Conservation (phyloP, 2,888 invertebrate genomes). For the Phyto melanocephala region DNA sequence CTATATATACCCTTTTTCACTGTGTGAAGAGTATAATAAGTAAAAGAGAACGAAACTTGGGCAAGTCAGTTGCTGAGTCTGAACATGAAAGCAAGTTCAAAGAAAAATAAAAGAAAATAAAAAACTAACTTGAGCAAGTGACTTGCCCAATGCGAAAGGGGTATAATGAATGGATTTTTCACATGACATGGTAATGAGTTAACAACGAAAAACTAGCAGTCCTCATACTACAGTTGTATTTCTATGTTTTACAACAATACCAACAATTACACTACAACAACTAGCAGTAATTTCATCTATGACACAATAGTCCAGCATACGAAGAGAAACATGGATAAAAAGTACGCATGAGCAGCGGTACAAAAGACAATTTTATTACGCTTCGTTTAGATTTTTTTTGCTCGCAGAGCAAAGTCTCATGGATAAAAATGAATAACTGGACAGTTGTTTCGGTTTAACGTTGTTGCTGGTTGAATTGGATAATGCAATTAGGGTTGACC, state of each 20-base stretch:
- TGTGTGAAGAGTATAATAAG: too few species aligned
- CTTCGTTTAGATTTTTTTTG: not conserved
- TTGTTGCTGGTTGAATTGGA: constrained; percentile 37
- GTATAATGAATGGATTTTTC: constrained; percentile 60
- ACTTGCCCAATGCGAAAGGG: too few species aligned
- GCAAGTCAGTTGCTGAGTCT: too few species aligned
- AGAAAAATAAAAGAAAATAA: constrained; percentile 17
- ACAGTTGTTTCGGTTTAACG: constrained; percentile 23
- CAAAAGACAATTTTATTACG: constrained; percentile 20
- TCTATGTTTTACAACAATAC: not conserved
- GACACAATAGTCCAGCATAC: constrained; percentile 34
- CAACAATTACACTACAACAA: not conserved
- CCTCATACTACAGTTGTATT: constrained; percentile 40
- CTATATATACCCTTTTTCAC: too few species aligned
- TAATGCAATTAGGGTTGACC: constrained; percentile 64
- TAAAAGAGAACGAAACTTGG: too few species aligned
- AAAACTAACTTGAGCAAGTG: constrained; percentile 23
- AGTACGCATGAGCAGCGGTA: constrained; percentile 51
- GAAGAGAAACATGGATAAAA: constrained; percentile 2
- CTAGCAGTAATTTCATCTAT: not conserved
- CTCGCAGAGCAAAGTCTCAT: not conserved
- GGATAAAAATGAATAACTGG: constrained; percentile 51
- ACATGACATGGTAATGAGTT: constrained; percentile 62
- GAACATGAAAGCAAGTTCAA: not conserved
- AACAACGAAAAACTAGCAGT: constrained; percentile 60